phyloP scores from a whole-genome alignment of 2,888 invertebrate species.

The Coremacera marginata region DNA sequence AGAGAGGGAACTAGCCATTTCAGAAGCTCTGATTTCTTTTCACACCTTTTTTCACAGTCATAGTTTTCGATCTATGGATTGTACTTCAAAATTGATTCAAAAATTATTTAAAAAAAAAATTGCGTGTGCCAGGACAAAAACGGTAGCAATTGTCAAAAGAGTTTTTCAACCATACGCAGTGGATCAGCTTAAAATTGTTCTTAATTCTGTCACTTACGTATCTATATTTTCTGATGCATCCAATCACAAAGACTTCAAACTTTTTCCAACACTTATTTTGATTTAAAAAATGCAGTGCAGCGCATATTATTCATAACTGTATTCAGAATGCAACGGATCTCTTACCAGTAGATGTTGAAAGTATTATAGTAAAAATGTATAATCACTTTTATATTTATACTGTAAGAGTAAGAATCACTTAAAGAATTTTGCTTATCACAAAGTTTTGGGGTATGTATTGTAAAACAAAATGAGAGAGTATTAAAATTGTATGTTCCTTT shows the following conservation, averaged over 20 bases:
- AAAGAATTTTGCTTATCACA: conserved; percentile 31
- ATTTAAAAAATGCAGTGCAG: conserved; percentile 8
- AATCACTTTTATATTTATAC: conserved; percentile 34
- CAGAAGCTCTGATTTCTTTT: not conserved
- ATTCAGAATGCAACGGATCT: conserved; percentile 36
- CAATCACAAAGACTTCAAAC: conserved; percentile 39
- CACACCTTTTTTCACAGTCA: conserved; percentile 37
- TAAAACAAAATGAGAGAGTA: conserved; percentile 30
- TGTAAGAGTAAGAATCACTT: conserved; percentile 39
- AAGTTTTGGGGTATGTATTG: conserved; percentile 29
- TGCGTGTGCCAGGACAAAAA: too few species aligned
- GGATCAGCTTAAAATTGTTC: too few species aligned
- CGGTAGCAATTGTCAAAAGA: too few species aligned
- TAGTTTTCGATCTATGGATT: conserved; percentile 40
- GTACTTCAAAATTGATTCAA: conserved; percentile 37
- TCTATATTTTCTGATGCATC: conserved; percentile 40
- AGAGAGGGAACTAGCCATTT: not conserved
- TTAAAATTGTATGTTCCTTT: not conserved
- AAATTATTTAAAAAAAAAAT: conserved; percentile 36
- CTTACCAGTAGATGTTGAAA: conserved; percentile 29
- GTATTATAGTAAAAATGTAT: not conserved
- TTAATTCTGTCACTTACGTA: not conserved
- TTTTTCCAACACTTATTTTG: not conserved
- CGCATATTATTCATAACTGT: conserved; percentile 37
- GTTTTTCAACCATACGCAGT: too few species aligned